Percentiles rank a stretch among this genome's conserved stretches.
Conservation (phyloP, 2,113 vertebrate species). For the Arizona elegans region DNA sequence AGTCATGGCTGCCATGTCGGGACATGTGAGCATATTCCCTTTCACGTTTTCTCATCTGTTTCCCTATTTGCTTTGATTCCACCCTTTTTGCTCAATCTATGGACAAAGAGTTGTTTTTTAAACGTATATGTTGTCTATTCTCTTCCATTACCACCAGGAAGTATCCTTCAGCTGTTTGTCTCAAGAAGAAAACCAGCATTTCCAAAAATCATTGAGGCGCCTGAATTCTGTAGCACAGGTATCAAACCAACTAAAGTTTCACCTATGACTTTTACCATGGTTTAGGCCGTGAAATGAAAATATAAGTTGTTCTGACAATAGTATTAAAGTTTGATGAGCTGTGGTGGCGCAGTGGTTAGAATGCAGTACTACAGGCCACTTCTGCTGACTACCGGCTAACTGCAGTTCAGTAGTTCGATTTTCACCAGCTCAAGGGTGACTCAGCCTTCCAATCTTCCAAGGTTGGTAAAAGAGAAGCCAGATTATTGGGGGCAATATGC, state of each 20-base stretch:
- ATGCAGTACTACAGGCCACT: too few species aligned
- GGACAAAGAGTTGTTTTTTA: neutral
- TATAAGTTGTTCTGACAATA: neutral
- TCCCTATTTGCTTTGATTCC: neutral
- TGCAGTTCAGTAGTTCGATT: too few species aligned
- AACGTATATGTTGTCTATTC: neutral
- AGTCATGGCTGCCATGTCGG: slow-evolving; percentile 78
- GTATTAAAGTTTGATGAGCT: neutral
- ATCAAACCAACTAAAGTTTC: neutral
- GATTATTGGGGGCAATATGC: too few species aligned
- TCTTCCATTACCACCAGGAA: slow-evolving; percentile 45
- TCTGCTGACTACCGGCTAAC: too few species aligned
- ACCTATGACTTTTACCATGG: neutral
- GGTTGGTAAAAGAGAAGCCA: too few species aligned
- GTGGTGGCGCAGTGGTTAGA: too few species aligned
- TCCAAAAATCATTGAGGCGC: slow-evolving; percentile 68
- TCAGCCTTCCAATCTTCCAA: too few species aligned
- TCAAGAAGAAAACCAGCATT: slow-evolving; percentile 67
- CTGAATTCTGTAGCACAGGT: slow-evolving; percentile 77
- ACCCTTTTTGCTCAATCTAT: neutral
- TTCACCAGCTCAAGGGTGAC: too few species aligned
- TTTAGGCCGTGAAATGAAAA: neutral
- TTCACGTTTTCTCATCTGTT: neutral
- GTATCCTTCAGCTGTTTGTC: slow-evolving; percentile 68
- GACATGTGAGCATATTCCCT: slow-evolving; percentile 63